A percentile compares a stretch with the other conserved stretches of the same genome.
These are phyloP conservation scores for Xenopus petersii DNA, from an alignment of 2,797 vertebrate genomes.

Conservation along the genomic window DNA sequence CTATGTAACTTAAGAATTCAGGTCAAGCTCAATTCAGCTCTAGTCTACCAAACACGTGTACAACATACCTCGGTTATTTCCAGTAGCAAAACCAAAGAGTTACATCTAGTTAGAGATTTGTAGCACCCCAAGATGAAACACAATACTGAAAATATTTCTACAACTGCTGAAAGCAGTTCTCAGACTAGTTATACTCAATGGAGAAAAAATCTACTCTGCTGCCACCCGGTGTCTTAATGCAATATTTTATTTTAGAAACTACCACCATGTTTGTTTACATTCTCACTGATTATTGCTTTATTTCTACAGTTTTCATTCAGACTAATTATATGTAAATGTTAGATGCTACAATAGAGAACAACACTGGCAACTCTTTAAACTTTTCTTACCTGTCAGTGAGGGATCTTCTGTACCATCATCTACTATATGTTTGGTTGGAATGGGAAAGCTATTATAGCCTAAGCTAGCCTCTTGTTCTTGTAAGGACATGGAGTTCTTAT, in stretches of 20 bases:
- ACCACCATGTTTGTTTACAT: no score
- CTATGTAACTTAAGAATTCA: neutral
- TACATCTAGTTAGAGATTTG: constrained; percentile 51
- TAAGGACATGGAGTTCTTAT: constrained; percentile 68
- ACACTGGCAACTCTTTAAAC: constrained; percentile 64
- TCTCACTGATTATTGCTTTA: no score
- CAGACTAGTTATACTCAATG: no score
- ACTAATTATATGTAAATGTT: no score
- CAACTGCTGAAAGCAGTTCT: no score
- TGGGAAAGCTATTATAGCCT: constrained; percentile 56
- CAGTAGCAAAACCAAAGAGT: constrained; percentile 61
- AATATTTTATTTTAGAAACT: no score
- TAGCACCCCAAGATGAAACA: neutral
- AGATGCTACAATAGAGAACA: constrained; percentile 51
- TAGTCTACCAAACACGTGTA: neutral
- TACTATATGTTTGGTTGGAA: constrained; percentile 49
- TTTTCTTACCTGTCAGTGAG: constrained; percentile 71
- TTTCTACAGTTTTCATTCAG: no score
- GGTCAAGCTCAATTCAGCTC: neutral
- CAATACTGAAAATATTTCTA: neutral
- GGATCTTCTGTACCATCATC: constrained; percentile 64
- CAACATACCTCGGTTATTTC: constrained; percentile 51
- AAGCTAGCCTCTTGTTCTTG: constrained; percentile 71
- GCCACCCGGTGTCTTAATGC: no score
- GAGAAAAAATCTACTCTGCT: no score